Evolutionary conservation across 2,797 vertebrate species (phyloP).

Genomic region (Nannoperca australis): DNA sequence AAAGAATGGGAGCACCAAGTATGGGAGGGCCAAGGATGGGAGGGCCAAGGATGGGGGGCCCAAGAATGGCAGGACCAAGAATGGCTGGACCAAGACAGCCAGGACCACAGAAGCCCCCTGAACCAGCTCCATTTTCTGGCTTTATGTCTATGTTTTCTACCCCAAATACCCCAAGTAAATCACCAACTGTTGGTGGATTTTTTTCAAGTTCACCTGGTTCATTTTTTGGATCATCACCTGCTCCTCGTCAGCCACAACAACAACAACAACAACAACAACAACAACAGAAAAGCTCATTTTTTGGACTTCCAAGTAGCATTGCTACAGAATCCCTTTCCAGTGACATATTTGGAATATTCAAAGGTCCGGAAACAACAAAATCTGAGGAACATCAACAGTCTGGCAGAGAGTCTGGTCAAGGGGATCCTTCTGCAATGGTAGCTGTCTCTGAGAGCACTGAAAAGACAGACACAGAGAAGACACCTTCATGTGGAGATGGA

Average conservation of each 20-base stretch:
- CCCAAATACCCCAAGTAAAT: constrained; percentile 85
- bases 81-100: constrained; percentile 75
- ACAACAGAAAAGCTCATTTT: constrained; percentile 90
- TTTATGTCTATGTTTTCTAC: constrained; percentile 94
- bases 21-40: constrained; percentile 62
- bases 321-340: constrained; percentile 86
- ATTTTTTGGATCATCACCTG: constrained; percentile 81
- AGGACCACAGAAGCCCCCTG: constrained; percentile 81
- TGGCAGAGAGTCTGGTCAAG: constrained; percentile 34
- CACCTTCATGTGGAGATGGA: constrained; percentile 43
- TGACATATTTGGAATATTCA: constrained; percentile 92
- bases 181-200: constrained; percentile 86
- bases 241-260: constrained; percentile 78
- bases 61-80: constrained; percentile 59
- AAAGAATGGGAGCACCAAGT: constrained; percentile 59
- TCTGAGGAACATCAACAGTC: constrained; percentile 66
- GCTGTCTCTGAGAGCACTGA: constrained; percentile 40
- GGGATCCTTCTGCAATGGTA: constrained; percentile 19
- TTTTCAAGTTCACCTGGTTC: constrained; percentile 87
- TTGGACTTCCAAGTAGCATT: constrained; percentile 87
- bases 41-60: constrained; percentile 49
- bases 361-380: constrained; percentile 81
- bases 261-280: constrained; percentile 78
- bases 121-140: constrained; percentile 90
- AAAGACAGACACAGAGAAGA: constrained; percentile 41